Conservation (phyloP, 2,113 vertebrate species). For the Lanius collurio region DNA sequence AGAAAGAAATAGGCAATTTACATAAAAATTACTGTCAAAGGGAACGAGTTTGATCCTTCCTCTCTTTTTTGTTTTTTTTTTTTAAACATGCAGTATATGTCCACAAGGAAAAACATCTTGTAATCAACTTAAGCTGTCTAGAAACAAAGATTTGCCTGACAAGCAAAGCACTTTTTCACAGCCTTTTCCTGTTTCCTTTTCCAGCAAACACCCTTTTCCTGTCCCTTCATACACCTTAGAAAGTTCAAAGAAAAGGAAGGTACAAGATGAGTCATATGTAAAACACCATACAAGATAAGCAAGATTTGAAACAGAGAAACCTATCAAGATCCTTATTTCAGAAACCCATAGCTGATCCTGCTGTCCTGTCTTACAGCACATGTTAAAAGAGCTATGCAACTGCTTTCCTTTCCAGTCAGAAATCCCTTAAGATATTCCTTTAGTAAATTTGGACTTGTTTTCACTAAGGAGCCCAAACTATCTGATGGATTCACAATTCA, state of each 20-base stretch:
- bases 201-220: background rate
- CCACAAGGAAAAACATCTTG: background rate
- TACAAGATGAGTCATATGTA: background rate
- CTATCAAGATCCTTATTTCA: background rate
- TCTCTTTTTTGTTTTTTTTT: background rate
- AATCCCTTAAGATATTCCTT: background rate
- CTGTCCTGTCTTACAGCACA: background rate
- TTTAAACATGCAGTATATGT: fast-evolving
- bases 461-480: background rate
- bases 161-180: background rate
- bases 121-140: background rate
- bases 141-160: background rate
- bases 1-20: background rate
- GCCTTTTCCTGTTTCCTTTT: background rate
- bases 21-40: slow-evolving; percentile 7
- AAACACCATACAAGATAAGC: background rate
- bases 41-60: background rate
- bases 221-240: background rate
- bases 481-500: background rate
- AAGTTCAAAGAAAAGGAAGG: background rate
- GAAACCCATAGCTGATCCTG: background rate
- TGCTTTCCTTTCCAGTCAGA: background rate
- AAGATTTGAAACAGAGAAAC: background rate
- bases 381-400: background rate
- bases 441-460: background rate